These are phyloP conservation scores for Falco punctatus DNA, from an alignment of 2,113 vertebrate genomes.

Conservation along the genomic window DNA sequence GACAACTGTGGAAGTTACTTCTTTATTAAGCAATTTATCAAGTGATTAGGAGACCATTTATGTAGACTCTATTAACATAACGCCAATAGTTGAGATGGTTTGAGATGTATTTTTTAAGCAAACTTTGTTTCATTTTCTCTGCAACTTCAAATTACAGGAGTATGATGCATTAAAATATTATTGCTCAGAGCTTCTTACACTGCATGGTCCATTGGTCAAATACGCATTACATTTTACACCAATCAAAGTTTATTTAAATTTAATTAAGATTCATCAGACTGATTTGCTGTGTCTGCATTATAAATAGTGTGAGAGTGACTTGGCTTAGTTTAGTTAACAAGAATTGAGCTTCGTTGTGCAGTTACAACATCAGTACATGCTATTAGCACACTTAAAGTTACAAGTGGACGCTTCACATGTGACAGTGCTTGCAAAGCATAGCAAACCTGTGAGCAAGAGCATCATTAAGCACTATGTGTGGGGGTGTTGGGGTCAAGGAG, in stretches of 20 bases:
- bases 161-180: background rate
- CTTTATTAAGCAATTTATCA: conserved; percentile 49
- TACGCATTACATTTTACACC: background rate
- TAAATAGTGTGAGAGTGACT: background rate
- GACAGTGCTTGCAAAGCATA: background rate
- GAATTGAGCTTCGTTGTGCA: background rate
- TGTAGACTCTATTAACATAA: background rate
- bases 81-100: background rate
- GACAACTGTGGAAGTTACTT: conserved; percentile 40
- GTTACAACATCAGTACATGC: background rate
- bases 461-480: background rate
- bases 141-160: background rate
- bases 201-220: background rate
- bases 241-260: conserved; percentile 3
- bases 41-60: conserved; percentile 7
- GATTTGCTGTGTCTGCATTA: background rate
- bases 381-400: background rate
- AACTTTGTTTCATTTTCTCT: conserved; percentile 16
- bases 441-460: background rate
- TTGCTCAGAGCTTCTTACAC: background rate
- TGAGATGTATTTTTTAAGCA: background rate
- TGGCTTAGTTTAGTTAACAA: background rate
- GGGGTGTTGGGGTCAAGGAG: background rate
- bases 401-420: rapidly evolving
- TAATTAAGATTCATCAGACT: background rate